These are phyloP conservation scores for Neuroterus valhalla DNA, from an alignment of 1,140 invertebrate species.

Conservation along the genomic window DNA sequence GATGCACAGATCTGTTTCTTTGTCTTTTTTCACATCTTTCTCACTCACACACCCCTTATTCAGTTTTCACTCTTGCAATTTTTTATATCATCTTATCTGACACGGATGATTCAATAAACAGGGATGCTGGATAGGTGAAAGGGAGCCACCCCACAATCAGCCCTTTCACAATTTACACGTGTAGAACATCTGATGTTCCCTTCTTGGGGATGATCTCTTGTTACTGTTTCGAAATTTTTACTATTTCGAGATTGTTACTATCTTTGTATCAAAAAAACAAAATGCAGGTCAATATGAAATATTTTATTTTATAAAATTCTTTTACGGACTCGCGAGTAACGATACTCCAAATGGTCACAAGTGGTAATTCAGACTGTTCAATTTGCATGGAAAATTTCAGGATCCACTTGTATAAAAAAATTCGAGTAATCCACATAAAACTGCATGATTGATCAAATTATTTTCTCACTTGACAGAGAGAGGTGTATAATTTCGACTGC, in stretches of 20 bases:
- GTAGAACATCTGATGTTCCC: conserved; percentile 1
- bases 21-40: conserved; percentile 21
- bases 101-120: conserved; percentile 26
- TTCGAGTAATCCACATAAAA: conserved; percentile 2
- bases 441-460: conserved; percentile 14
- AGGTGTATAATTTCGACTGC: conserved; percentile 3
- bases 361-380: no score
- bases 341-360: no score
- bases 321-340: no score
- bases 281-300: no score
- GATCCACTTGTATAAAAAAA: background rate
- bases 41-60: conserved; percentile 25
- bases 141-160: background rate
- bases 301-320: no score
- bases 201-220: conserved; percentile 14
- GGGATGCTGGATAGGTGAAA: background rate
- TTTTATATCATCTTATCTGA: conserved; percentile 17
- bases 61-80: background rate
- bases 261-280: no score
- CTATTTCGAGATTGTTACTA: no score
- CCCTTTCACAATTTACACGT: conserved; percentile 3
- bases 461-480: background rate
- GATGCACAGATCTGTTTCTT: conserved; percentile 21
- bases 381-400: no score
- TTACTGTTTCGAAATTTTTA: background rate